These are phyloP conservation scores for Tichodroma muraria DNA, from an alignment of 2,113 vertebrate genomes.

Conservation along the genomic window DNA sequence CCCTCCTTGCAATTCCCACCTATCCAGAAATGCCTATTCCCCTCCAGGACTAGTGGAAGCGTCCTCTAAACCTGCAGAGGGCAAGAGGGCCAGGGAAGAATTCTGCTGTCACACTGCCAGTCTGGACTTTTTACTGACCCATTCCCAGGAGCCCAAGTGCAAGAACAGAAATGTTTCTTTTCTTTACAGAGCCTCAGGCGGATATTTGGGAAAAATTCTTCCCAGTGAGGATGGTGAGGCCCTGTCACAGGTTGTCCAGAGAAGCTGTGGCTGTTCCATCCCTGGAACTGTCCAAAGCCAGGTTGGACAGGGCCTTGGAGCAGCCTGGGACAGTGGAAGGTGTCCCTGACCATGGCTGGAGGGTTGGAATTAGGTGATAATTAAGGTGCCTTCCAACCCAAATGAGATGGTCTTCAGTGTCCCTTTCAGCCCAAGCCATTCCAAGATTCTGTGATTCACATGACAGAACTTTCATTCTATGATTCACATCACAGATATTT, in stretches of 20 bases:
- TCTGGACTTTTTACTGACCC: neutral
- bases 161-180: neutral
- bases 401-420: neutral
- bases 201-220: neutral
- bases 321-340: rapidly evolving
- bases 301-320: rapidly evolving
- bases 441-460: neutral
- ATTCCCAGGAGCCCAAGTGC: neutral
- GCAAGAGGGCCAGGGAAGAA: neutral
- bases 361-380: neutral
- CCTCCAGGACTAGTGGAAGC: neutral
- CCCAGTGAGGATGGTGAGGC: neutral
- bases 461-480: neutral
- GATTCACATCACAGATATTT: neutral
- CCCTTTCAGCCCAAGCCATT: neutral
- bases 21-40: neutral
- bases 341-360: neutral
- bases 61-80: neutral
- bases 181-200: neutral
- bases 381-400: neutral
- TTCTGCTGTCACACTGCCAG: neutral
- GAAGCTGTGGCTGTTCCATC: neutral
- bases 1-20: neutral
- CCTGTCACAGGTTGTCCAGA: neutral
- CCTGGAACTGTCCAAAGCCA: neutral